A percentile compares a stretch with the other conserved stretches of the same genome.
Evolutionary conservation across 2,888 invertebrate species (phyloP).

Genomic region (Megaustenia siamemsis): DNA sequence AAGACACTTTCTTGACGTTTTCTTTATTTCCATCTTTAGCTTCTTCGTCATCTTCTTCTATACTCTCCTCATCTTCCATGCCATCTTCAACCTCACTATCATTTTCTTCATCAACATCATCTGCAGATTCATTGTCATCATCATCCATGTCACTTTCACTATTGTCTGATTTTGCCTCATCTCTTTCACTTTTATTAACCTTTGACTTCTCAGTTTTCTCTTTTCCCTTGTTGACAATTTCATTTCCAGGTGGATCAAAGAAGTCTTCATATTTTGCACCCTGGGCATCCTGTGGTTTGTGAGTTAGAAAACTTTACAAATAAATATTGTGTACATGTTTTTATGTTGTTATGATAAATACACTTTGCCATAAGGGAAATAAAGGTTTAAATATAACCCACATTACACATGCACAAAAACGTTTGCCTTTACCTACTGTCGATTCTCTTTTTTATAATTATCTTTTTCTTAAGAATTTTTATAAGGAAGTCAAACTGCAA

Average conservation of each 20-base stretch:
- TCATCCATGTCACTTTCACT: slow-evolving; percentile 37
- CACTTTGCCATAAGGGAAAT: too few relatives aligned
- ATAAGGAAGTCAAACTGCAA: too few relatives aligned
- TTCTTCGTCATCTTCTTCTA: slow-evolving; percentile 10
- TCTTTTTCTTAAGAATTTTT: too few relatives aligned
- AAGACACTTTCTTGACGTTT: slow-evolving; percentile 42
- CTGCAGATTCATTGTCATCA: slow-evolving; percentile 50
- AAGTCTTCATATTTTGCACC: slow-evolving; percentile 72
- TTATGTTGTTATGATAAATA: not conserved
- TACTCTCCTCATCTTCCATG: slow-evolving; percentile 55
- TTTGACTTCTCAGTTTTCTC: not conserved
- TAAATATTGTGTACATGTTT: too few relatives aligned
- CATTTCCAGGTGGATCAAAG: slow-evolving; percentile 74
- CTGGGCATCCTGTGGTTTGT: slow-evolving; percentile 28
- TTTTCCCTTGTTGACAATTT: not conserved
- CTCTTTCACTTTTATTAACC: not conserved
- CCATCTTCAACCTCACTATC: slow-evolving; percentile 61
- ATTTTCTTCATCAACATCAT: slow-evolving; percentile 56
- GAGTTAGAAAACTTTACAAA: not conserved
- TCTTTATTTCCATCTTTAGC: not conserved
- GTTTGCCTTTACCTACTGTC: too few relatives aligned
- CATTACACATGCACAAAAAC: too few relatives aligned
- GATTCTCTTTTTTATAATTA: too few relatives aligned
- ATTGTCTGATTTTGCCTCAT: slow-evolving; percentile 15
- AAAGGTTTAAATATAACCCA: too few relatives aligned